Base-by-base conservation (phyloP, 1,140 invertebrate genomes). In the Phthorimaea operculella region DNA sequence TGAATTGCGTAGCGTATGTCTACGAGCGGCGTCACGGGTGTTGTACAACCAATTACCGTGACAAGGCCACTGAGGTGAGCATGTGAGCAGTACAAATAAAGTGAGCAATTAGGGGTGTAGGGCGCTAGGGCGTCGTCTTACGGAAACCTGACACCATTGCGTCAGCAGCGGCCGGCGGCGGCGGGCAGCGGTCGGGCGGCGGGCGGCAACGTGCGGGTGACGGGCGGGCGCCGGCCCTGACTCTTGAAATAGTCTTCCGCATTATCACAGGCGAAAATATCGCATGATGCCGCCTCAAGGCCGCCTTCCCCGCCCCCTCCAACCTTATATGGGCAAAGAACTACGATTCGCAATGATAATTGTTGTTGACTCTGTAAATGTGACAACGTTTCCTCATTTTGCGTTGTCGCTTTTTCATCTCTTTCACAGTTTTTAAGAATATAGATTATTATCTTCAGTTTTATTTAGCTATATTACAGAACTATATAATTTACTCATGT, bases 231-330 rank as follows among this genome's bases (percentile, higher is more conserved):
- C 52, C 59, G 80, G 74, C 81, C 81, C 77, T 84, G 81, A 82
- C 77, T 81, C 81, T 81, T 84, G 79, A 84, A 84, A 84, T 84
- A 84, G 81, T 82, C 79, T 82, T 84, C 81, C 81, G 81, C 75
- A 72, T 84, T 82, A 80, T 76, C 74, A 74, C 63, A 66, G 73
- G 78, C 81, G 67, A 84, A 84, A 82, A 84, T 84, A 84, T 81
- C 79, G 78, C 68, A 82, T 79, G 76, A 82, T 80, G 77, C 69
- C 63, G 74, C 63, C 54, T 47, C 76, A 81, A 81, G 79, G 79
- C 55, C 70, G 36, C 42, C 48, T 17, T 63, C 52, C 63, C 72
- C 70, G 72, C 72, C 68, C 66, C 68, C 62, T 57, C 66, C 39
- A 57, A 54, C 79, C 77, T 57, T 73, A 72, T 68, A 79, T 61